A percentile compares a stretch with the other conserved stretches of the same genome.
Evolutionary conservation across 2,797 vertebrate species (phyloP).

Genomic region (Arrhamphus sclerolepis): DNA sequence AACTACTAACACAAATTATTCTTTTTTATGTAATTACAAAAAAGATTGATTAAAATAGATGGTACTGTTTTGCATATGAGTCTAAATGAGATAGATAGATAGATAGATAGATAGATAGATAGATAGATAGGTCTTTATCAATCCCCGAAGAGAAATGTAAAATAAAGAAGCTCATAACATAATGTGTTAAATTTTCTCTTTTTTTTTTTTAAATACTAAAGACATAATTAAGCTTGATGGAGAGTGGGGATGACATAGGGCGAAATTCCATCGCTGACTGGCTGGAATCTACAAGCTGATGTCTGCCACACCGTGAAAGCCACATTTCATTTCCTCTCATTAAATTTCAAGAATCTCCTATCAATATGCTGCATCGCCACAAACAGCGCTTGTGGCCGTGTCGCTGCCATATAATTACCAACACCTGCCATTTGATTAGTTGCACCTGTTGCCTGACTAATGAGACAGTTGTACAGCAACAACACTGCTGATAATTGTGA

Average conservation of each 20-base stretch:
- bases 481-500: constrained; percentile 29
- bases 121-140: no score
- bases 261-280: constrained; percentile 10
- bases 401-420: constrained; percentile 52
- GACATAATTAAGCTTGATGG: background rate
- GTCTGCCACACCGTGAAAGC: constrained; percentile 7
- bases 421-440: constrained; percentile 62
- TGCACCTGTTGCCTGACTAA: constrained; percentile 58
- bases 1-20: no score
- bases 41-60: no score
- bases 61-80: no score
- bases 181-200: no score
- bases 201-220: background rate
- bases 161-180: no score
- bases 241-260: no score
- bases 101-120: no score
- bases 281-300: constrained; percentile 22
- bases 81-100: no score
- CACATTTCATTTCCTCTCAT: constrained; percentile 27
- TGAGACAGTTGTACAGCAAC: constrained; percentile 33
- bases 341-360: constrained; percentile 40
- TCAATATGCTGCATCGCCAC: constrained; percentile 21
- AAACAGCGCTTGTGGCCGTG: constrained; percentile 23
- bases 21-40: no score
- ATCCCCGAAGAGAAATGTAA: no score